phyloP scores from a whole-genome alignment of 2,888 invertebrate genomes.

The Pasiphila rectangulata region DNA sequence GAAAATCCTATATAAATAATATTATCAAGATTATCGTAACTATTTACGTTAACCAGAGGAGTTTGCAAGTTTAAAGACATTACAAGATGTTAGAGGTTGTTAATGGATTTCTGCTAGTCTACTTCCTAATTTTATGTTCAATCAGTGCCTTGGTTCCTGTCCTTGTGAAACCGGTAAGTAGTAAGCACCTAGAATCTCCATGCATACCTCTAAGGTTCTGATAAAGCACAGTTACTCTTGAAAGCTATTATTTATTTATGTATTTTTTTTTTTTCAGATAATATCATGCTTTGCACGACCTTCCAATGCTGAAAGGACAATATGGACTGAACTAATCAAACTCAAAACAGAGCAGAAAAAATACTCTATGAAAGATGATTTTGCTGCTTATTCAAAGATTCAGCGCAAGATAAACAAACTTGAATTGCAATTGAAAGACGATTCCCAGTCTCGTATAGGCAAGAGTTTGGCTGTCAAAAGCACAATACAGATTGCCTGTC shows the following conservation, averaged over 20 bases:
- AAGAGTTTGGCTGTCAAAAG: slow-evolving; percentile 65
- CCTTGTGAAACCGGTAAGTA: slow-evolving; percentile 76
- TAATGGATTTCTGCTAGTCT: slow-evolving; percentile 67
- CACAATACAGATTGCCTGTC: slow-evolving; percentile 57
- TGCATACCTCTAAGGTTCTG: too few relatives aligned
- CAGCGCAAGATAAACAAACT: slow-evolving; percentile 80
- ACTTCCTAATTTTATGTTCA: slow-evolving; percentile 70
- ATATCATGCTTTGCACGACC: slow-evolving; percentile 71
- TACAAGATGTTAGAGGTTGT: slow-evolving; percentile 67
- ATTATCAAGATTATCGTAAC: too few relatives aligned
- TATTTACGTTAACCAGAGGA: too few relatives aligned
- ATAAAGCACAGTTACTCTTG: too few relatives aligned
- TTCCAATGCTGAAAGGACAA: slow-evolving; percentile 62
- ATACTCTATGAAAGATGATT: slow-evolving; percentile 81
- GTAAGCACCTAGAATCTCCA: background rate
- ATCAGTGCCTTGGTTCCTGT: slow-evolving; percentile 68
- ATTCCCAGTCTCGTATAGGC: slow-evolving; percentile 58
- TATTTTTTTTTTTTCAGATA: slow-evolving; percentile 59
- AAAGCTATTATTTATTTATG: too few relatives aligned
- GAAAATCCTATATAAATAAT: too few relatives aligned
- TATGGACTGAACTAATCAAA: slow-evolving; percentile 60
- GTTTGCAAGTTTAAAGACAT: too few relatives aligned
- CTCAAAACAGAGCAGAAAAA: slow-evolving; percentile 71
- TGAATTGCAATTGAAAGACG: slow-evolving; percentile 69
- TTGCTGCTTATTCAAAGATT: slow-evolving; percentile 81